Evolutionary conservation across 2,113 vertebrate genomes (phyloP).

Genomic region (Stomatorhinus ivindoensis): DNA sequence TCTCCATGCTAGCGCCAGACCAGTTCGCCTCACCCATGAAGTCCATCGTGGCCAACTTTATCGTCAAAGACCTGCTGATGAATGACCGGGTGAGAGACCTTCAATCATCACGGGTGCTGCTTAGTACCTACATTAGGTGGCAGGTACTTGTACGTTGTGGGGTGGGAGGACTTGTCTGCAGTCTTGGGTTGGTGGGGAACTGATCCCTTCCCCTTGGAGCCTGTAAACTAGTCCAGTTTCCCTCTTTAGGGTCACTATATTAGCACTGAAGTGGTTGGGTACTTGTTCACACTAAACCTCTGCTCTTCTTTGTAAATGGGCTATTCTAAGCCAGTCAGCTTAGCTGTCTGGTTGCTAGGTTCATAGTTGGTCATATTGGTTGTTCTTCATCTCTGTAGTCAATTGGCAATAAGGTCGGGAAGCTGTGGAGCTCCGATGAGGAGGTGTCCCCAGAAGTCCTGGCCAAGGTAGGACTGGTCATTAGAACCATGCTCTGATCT

Average conservation of each 20-base stretch:
- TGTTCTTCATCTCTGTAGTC: slow-evolving; percentile 61
- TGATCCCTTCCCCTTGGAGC: not conserved
- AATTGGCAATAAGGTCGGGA: slow-evolving; percentile 92
- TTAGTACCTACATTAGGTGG: not conserved
- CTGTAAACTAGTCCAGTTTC: not conserved
- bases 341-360: not conserved
- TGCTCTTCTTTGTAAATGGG: not conserved
- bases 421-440: slow-evolving; percentile 93
- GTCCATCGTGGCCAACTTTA: slow-evolving; percentile 98
- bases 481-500: not conserved
- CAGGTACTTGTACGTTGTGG: not conserved
- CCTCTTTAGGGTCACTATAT: not conserved
- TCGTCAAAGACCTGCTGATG: slow-evolving; percentile 97
- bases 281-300: not conserved
- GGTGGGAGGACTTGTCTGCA: not conserved
- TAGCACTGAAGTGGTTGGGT: not conserved
- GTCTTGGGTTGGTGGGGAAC: not conserved
- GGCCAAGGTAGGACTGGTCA: slow-evolving; percentile 72
- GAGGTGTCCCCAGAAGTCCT: slow-evolving; percentile 95
- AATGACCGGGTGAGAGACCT: slow-evolving; percentile 84
- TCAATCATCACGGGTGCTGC: not conserved
- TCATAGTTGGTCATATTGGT: not conserved
- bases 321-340: not conserved
- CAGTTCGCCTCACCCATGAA: slow-evolving; percentile 99
- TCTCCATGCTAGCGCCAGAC: slow-evolving; percentile 97